Base-by-base conservation (phyloP, 2,888 invertebrate species). In the Rhaphigaster nebulosa region DNA sequence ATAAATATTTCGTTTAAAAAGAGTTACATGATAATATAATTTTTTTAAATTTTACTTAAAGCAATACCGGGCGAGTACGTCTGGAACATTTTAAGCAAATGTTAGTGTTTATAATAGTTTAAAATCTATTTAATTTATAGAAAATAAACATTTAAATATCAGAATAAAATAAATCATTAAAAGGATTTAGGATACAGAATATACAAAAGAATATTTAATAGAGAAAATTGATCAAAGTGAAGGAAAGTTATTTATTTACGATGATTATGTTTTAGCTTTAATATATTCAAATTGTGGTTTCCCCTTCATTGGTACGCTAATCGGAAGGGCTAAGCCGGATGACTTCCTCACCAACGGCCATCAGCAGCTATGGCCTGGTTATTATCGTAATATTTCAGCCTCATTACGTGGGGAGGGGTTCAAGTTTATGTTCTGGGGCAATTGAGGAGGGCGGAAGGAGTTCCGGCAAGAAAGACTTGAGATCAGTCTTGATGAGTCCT, bases 371-470 rank as follows among this genome's bases (percentile, higher is more conserved):
- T 38, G 70, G 70, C 10, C 70, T 76, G 70, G 70, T 76, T 76
- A 76, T 76, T 76, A 38, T 76, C 20, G 38, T 76, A 76, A 65
- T 65, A 65, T 65, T 76, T 76, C 34, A 76, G 70, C 70, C 70
- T 76, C 70, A 38, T 76, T 38, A 38, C 38, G 20, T 18, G 70
- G n/a, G 65, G 65, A 15, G 38, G 70, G 70, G 34, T 38, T 20
- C 20, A 20, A 76, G 34, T 76, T 76, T 76, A 76, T 76, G 38
- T 15, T 38, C 20, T 20, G 23, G 20, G 23, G 70, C 38, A 76
- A 76, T 76, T 76, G 34, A 76, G 70, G 70, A 38, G 34, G 70
- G 70, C 20, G 70, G 70, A 23, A 23, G 34, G 10, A 38, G 70
- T 38, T 20, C 29, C 8, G 84, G n/a, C 45, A 18, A 84, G 45